phyloP scores from a whole-genome alignment of 1,140 invertebrate genomes.

The Hycleus phaleratus region DNA sequence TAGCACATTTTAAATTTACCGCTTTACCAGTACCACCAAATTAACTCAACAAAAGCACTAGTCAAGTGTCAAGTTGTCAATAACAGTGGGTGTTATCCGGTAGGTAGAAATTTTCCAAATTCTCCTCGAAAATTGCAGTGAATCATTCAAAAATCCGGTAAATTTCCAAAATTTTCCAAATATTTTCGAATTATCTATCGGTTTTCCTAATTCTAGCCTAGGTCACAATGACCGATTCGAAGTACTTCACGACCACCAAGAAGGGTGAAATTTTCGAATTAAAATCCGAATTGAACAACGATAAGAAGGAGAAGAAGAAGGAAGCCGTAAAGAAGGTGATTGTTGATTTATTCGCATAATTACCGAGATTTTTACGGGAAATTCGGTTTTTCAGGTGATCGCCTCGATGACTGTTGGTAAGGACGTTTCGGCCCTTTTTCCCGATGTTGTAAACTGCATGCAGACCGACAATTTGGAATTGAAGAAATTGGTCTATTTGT shows the following conservation, averaged over 20 bases:
- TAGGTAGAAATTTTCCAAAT: too few relatives aligned
- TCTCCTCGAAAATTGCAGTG: too few relatives aligned
- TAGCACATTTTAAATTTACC: too few relatives aligned
- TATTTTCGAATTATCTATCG: too few relatives aligned
- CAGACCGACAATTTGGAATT: constrained; percentile 99
- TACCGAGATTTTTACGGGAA: too few relatives aligned
- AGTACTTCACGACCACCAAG: constrained; percentile 99
- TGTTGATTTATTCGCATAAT: not conserved
- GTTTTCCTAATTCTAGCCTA: not conserved
- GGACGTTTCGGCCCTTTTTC: constrained; percentile 92
- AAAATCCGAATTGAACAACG: constrained; percentile 98
- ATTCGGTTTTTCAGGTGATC: constrained; percentile 66
- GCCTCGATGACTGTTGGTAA: constrained; percentile 99
- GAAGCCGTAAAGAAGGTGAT: constrained; percentile 97
- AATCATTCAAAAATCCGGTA: too few relatives aligned
- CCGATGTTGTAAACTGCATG: constrained; percentile 99
- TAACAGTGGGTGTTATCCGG: too few relatives aligned
- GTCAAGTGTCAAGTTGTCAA: too few relatives aligned
- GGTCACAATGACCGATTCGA: constrained; percentile 90
- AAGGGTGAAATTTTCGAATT: constrained; percentile 99
- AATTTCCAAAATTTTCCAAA: too few relatives aligned
- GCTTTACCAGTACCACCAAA: too few relatives aligned
- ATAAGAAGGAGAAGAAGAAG: constrained; percentile 99
- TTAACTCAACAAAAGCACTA: too few relatives aligned
- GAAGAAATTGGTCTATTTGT: constrained; percentile 98